A percentile compares a stretch with the other conserved stretches of the same genome.
phyloP scores from a whole-genome alignment of 2,113 vertebrate species.

The Hippocampus mohnikei region DNA sequence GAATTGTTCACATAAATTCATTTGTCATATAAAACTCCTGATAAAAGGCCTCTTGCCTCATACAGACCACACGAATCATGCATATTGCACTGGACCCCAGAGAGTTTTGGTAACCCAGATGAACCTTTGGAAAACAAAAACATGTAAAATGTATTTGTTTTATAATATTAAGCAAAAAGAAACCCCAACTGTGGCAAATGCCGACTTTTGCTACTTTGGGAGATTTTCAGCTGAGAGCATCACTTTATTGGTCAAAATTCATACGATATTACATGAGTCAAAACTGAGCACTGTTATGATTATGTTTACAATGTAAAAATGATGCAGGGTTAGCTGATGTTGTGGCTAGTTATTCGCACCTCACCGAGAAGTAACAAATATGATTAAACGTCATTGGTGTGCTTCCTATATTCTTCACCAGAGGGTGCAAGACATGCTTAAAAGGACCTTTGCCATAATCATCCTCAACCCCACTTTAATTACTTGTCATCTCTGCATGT shows the following conservation, averaged over 20 bases:
- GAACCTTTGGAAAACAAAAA: conserved; percentile 15
- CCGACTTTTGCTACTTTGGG: not conserved
- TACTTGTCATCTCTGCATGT: not conserved
- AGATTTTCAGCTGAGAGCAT: no score
- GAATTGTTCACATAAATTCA: conserved; percentile 28
- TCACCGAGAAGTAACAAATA: not conserved
- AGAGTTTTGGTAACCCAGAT: conserved; percentile 43
- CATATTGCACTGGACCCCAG: conserved; percentile 39
- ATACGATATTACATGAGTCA: not conserved
- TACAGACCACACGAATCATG: conserved; percentile 38
- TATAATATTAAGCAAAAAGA: not conserved
- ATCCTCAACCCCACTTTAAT: conserved; percentile 19
- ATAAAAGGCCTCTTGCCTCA: conserved; percentile 27
- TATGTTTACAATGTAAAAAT: no score
- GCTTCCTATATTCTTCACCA: conserved; percentile 53
- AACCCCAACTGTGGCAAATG: not conserved
- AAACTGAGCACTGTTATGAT: not conserved
- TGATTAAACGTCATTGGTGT: conserved; percentile 19
- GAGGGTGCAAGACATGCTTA: conserved; percentile 61
- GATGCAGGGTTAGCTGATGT: not conserved
- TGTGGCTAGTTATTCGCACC: not conserved
- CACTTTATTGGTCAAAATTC: no score
- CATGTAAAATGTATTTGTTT: conserved; percentile 18
- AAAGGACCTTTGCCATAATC: not conserved
- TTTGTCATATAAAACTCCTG: conserved; percentile 7